Conservation (phyloP, 1,140 invertebrate species). For the Pseudomyrmex flavicornis region DNA sequence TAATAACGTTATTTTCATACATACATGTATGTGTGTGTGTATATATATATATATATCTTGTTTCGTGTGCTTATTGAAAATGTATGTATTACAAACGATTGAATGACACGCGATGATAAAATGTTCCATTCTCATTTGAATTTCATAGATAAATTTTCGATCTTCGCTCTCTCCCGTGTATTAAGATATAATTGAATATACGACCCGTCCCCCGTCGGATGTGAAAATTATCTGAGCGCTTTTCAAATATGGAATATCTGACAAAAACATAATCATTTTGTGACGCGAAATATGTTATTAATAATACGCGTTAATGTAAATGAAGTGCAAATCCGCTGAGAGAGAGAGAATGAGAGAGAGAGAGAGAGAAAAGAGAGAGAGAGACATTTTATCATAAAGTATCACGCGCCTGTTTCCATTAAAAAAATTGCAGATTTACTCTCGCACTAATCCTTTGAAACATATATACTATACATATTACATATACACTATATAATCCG, state of each 20-base stretch:
- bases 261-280: slow-evolving; percentile 39
- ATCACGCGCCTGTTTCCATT: slow-evolving; percentile 6
- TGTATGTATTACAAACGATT: not conserved
- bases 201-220: not conserved
- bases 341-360: too few species aligned
- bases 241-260: slow-evolving; percentile 6
- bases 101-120: slow-evolving; percentile 10
- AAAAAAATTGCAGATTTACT: slow-evolving; percentile 18
- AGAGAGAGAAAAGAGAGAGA: too few species aligned
- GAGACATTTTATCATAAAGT: slow-evolving; percentile 10
- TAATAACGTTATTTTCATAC: too few species aligned
- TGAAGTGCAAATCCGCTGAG: slow-evolving; percentile 20
- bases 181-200: slow-evolving; percentile 46
- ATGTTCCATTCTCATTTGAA: slow-evolving; percentile 19
- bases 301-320: slow-evolving; percentile 13
- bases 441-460: not conserved
- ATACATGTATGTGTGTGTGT: too few species aligned
- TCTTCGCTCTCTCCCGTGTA: slow-evolving; percentile 3
- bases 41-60: too few species aligned
- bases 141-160: slow-evolving; percentile 36
- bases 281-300: slow-evolving; percentile 41
- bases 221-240: slow-evolving; percentile 6
- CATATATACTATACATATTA: not conserved
- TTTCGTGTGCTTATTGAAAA: too few species aligned
- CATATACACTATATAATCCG: not conserved